Evolutionary conservation across 2,888 invertebrate genomes (phyloP).

Genomic region (Tuberolachnus salignus): DNA sequence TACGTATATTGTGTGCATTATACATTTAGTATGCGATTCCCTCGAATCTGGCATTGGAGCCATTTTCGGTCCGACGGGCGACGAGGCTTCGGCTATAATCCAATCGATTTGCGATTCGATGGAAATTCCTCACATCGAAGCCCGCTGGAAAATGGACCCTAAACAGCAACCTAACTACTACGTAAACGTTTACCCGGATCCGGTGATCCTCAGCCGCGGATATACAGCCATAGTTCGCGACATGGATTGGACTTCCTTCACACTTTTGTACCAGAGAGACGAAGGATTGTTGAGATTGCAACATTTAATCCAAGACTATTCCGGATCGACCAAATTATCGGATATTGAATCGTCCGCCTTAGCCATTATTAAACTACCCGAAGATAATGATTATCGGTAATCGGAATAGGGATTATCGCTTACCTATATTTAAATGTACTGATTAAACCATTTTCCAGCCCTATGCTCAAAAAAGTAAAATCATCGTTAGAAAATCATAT

Average conservation of each 20-base stretch:
- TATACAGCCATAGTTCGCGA: conserved; percentile 66
- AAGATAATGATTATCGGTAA: conserved; percentile 72
- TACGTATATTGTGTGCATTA: too few species aligned
- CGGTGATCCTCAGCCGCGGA: conserved; percentile 65
- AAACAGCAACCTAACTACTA: conserved; percentile 30
- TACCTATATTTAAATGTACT: too few species aligned
- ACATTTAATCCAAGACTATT: conserved; percentile 67
- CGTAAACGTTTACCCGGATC: conserved; percentile 80
- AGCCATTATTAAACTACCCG: conserved; percentile 70
- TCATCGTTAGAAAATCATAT: conserved; percentile 73
- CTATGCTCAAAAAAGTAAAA: conserved; percentile 73
- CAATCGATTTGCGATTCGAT: conserved; percentile 82
- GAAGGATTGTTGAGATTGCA: conserved; percentile 76
- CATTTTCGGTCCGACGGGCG: conserved; percentile 80
- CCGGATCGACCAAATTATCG: conserved; percentile 28
- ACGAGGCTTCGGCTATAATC: conserved; percentile 74
- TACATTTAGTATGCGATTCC: conserved; percentile 22
- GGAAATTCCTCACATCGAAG: conserved; percentile 85
- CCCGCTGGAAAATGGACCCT: conserved; percentile 70
- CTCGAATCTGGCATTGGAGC: conserved; percentile 68
- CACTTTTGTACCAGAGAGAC: conserved; percentile 82
- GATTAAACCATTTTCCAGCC: conserved; percentile 64
- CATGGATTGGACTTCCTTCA: conserved; percentile 84
- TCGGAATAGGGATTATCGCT: conserved; percentile 25
- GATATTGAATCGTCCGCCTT: conserved; percentile 61